Evolutionary conservation across 1,140 invertebrate genomes (phyloP).

Genomic region (Fopius arisanus): DNA sequence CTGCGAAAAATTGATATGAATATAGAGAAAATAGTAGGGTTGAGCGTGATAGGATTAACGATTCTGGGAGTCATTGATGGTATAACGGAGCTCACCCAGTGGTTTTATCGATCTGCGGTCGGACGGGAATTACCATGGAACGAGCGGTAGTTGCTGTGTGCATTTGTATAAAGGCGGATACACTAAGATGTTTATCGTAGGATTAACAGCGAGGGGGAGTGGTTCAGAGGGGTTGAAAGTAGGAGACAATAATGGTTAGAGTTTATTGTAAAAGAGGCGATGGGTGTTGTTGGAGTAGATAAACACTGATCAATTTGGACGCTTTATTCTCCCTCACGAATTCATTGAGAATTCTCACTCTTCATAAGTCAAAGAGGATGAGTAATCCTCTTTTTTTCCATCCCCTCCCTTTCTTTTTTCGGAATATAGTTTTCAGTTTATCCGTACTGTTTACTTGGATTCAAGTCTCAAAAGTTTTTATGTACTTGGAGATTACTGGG

Average conservation of each 20-base stretch:
- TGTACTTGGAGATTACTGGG: too few relatives aligned
- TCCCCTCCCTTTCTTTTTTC: too few relatives aligned
- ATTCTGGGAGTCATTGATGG: neutral
- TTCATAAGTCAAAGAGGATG: neutral
- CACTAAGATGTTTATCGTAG: constrained; percentile 16
- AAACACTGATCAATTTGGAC: neutral
- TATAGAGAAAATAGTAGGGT: neutral
- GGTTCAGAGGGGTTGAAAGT: too few relatives aligned
- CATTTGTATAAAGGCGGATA: neutral
- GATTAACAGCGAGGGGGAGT: neutral
- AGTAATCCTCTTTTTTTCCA: neutral
- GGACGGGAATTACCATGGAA: constrained; percentile 19
- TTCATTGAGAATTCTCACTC: neutral
- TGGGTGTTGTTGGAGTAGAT: neutral
- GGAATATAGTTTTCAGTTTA: too few relatives aligned
- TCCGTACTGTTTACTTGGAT: too few relatives aligned
- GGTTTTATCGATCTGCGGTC: constrained; percentile 20
- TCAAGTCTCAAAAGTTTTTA: too few relatives aligned
- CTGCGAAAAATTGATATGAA: neutral
- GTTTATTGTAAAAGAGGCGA: neutral
- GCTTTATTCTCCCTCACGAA: neutral
- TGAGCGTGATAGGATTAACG: neutral
- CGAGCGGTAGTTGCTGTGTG: neutral
- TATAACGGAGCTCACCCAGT: neutral
- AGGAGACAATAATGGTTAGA: neutral